These are phyloP conservation scores for Lithosia quadra DNA, from an alignment of 2,888 invertebrate species.

Conservation along the genomic window DNA sequence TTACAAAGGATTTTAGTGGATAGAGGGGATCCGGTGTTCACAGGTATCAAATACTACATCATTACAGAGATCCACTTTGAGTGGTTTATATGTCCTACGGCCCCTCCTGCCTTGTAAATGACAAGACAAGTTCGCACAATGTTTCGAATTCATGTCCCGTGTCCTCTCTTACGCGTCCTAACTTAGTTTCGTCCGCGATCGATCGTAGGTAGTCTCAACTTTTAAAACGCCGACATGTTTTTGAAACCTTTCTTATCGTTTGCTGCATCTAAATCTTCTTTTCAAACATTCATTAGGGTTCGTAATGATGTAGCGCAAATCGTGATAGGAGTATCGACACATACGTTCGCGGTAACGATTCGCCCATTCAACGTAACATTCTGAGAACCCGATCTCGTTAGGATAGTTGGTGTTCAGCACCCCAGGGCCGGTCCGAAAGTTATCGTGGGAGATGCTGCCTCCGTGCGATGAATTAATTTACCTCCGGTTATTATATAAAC, in stretches of 20 bases:
- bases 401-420: conserved; percentile 75
- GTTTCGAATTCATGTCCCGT: conserved; percentile 52
- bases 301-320: conserved; percentile 62
- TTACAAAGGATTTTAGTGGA: no score
- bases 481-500: conserved; percentile 75
- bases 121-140: conserved; percentile 36
- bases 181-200: conserved; percentile 55
- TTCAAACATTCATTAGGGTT: conserved; percentile 45
- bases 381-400: conserved; percentile 80
- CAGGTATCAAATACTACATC: not conserved
- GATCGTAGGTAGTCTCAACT: conserved; percentile 49
- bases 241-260: conserved; percentile 41
- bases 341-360: conserved; percentile 59
- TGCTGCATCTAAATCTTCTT: conserved; percentile 46
- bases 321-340: conserved; percentile 67
- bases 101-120: conserved; percentile 23
- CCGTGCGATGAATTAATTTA: conserved; percentile 83
- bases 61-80: not conserved
- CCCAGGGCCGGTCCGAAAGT: conserved; percentile 67
- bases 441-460: conserved; percentile 75
- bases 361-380: conserved; percentile 69
- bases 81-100: not conserved
- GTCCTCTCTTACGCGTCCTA: conserved; percentile 48
- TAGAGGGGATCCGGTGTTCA: not conserved
- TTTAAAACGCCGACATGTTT: conserved; percentile 25